Conservation (phyloP, 2,888 invertebrate genomes). For the Temnothorax rugatulus region DNA sequence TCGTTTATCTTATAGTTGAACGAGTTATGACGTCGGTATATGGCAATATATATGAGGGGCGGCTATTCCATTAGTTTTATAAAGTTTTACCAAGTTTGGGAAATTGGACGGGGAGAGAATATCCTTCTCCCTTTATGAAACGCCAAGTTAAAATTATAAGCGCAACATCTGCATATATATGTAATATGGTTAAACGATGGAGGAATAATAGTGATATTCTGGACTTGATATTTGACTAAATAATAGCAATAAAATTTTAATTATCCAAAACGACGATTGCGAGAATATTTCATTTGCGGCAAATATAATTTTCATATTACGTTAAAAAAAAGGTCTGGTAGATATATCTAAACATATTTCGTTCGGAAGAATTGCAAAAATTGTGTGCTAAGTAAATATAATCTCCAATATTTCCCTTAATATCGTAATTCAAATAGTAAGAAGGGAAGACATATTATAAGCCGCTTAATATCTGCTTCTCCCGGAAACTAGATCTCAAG, state of each 20-base stretch:
- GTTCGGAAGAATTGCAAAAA: neutral
- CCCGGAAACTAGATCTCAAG: neutral
- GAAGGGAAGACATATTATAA: neutral
- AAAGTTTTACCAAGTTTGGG: slow-evolving; percentile 35
- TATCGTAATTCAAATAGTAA: neutral
- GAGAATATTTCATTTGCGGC: neutral
- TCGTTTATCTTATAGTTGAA: slow-evolving; percentile 40
- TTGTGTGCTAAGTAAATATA: neutral
- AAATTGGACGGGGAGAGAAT: slow-evolving; percentile 12
- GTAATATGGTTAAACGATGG: neutral
- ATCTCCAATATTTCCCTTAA: neutral
- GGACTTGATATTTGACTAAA: neutral
- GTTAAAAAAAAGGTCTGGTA: neutral
- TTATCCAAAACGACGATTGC: neutral
- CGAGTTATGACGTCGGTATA: slow-evolving; percentile 34
- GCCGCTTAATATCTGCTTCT: neutral
- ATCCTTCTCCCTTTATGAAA: neutral
- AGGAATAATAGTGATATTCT: neutral
- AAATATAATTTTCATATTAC: neutral
- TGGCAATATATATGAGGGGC: slow-evolving; percentile 1
- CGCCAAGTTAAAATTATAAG: slow-evolving; percentile 9
- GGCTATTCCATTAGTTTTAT: slow-evolving; percentile 37
- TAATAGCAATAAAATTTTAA: slow-evolving; percentile 7
- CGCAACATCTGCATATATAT: neutral
- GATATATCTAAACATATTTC: neutral